These are phyloP conservation scores for Phaetusa simplex DNA, from an alignment of 2,113 vertebrate species.

Conservation along the genomic window DNA sequence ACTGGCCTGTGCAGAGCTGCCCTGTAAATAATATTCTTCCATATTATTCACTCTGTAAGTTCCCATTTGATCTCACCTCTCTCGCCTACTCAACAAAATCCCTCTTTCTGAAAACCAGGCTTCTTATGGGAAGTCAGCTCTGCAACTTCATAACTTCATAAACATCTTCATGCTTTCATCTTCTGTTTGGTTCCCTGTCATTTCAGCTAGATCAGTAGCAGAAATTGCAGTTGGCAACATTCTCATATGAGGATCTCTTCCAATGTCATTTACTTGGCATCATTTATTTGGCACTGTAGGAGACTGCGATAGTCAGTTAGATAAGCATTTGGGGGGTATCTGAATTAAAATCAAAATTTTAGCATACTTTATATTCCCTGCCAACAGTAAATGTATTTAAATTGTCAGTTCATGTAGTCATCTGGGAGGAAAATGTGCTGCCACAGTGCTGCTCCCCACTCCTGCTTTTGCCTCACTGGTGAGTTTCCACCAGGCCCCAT, in stretches of 20 bases:
- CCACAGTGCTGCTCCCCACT: background rate
- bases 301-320: background rate
- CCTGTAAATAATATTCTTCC: background rate
- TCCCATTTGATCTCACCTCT: background rate
- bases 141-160: background rate
- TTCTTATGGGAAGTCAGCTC: background rate
- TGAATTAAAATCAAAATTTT: slow-evolving; percentile 2
- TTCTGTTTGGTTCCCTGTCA: background rate
- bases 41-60: accelerated
- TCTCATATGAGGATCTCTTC: background rate
- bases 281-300: background rate
- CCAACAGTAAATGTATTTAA: slow-evolving; percentile 14
- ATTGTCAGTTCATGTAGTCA: background rate
- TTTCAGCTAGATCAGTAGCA: background rate
- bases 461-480: background rate
- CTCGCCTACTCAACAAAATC: background rate
- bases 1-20: background rate
- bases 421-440: background rate
- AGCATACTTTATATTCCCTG: background rate
- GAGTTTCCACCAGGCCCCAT: background rate
- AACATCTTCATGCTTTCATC: background rate
- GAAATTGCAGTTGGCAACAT: background rate
- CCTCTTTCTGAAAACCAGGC: background rate
- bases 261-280: slow-evolving; percentile 41
- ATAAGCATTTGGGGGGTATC: background rate